Base-by-base conservation (phyloP, 1,140 invertebrate genomes). In the Procambarus clarkii region DNA sequence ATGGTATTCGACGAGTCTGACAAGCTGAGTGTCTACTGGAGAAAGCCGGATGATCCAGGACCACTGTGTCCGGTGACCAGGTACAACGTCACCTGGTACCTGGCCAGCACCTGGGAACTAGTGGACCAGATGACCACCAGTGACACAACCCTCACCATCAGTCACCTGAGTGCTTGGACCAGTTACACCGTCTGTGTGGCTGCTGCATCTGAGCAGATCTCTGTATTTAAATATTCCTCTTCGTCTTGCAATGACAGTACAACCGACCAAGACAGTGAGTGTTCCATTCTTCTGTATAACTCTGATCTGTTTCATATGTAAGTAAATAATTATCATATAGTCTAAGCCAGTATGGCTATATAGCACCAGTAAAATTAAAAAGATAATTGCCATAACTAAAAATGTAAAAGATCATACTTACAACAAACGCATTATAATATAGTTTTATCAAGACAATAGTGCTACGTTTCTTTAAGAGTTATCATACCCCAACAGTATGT, bases 251-350 rank as follows among this genome's bases (percentile, higher is more conserved):
- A 11, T 45, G 45, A 21, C 74, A 21, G 15, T 11, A 7, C 8
- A 21, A 77, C 74, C 74, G 45, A 77, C 24, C 3, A 77, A 77
- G n/a, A 24, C n/a, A 45, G 74, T 77, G 74, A 77, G 74, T 77
- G 74, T 0, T 21, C 13, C 0, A 54, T 3, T 8, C 7, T 54
- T 54, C 50, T 54, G 50, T 54, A 8, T 54, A 77, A 15, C 74
- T 77, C 3, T 21, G 74, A 13, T n/a, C 11, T 5, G n/a, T 77
- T 44, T 1, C 45, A 45, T 21, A n/a, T 21, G 9, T 2, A 11
- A 24, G 5, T 24, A 45, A 44, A 3, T 11, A 24, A 11, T 3
- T 24, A 71, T 24, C n/a, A 13, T 71, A 24, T 18, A 71, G 24
- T 21, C 24, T 24, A 71, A 2, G 18, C 24, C 69, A 2, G 21